Base-by-base conservation (phyloP, 2,888 invertebrate species). In the Acanthococcus lagerstroemiae region DNA sequence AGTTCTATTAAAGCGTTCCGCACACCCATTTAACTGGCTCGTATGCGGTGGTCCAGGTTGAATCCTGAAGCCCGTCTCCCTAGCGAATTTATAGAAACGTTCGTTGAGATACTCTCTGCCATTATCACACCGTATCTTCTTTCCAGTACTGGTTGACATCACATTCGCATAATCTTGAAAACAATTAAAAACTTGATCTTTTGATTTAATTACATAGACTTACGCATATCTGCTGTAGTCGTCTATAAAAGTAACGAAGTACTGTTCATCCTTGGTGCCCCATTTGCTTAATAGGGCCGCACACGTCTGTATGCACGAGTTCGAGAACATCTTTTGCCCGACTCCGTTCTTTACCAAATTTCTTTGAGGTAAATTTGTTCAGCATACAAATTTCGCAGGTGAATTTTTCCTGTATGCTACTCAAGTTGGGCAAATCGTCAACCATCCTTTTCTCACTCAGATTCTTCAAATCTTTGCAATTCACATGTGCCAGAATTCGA, bases 221-320 rank as follows among this genome's bases (percentile, higher is more conserved):
- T 25, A 55, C 4, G 66, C 65, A 21, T 50, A 15, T 67, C 70
- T 70, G 66, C 70, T 70, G 52, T 68, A 70, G 67, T 70, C 68
- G 67, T 70, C 69, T 19, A 70, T 68, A 17, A 70, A 70, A 1
- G 63, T 26, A 6, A 70, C 9, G 60, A 70, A 70, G 57, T 69
- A 70, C 68, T 66, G 67, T 65, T 68, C 68, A 0, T 68, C 69
- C 21, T 60, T 63, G 9, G 37, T 17, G 17, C 69, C 70, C n/a
- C n/a, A n/a, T n/a, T n/a, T n/a, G n/a, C n/a, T n/a, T n/a, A n/a
- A n/a, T n/a, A n/a, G n/a, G n/a, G n/a, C n/a, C n/a, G n/a, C n/a
- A n/a, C n/a, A n/a, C n/a, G n/a, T n/a, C n/a, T n/a, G n/a, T n/a
- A n/a, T n/a, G n/a, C n/a, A n/a, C n/a, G n/a, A n/a, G n/a, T n/a